These are phyloP conservation scores for Sicus ferrugineus DNA, from an alignment of 2,888 invertebrate genomes.

Conservation along the genomic window DNA sequence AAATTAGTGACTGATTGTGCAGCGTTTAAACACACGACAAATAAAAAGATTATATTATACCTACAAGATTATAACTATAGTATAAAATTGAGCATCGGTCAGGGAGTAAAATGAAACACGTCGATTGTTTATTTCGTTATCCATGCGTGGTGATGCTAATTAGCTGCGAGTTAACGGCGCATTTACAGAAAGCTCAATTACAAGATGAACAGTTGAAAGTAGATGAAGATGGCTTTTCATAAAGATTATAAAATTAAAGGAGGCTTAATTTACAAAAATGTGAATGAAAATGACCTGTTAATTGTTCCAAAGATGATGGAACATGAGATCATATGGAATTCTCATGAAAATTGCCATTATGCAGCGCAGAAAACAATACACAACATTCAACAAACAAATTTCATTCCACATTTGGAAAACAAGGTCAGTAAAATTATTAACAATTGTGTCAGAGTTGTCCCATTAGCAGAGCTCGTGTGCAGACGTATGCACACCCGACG, in stretches of 20 bases:
- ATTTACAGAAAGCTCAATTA: slow-evolving; percentile 30
- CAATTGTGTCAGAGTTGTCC: too few relatives aligned
- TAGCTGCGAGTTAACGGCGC: not conserved
- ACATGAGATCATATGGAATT: slow-evolving; percentile 22
- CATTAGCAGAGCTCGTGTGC: too few relatives aligned
- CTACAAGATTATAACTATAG: slow-evolving; percentile 40
- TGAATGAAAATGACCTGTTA: slow-evolving; percentile 29
- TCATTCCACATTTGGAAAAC: slow-evolving; percentile 34
- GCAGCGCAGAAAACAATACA: slow-evolving; percentile 29
- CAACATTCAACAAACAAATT: slow-evolving; percentile 32
- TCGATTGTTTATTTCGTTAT: slow-evolving; percentile 42
- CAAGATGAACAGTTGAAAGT: slow-evolving; percentile 34
- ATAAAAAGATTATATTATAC: too few relatives aligned
- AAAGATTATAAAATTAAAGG: slow-evolving; percentile 29
- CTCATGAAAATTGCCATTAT: slow-evolving; percentile 37
- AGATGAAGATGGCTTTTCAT: slow-evolving; percentile 21
- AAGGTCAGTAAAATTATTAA: slow-evolving; percentile 37
- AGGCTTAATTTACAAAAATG: slow-evolving; percentile 4
- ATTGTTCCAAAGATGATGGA: slow-evolving; percentile 37
- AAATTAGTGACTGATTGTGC: too few relatives aligned
- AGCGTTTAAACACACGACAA: too few relatives aligned
- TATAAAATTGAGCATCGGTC: slow-evolving; percentile 46
- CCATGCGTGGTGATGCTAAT: slow-evolving; percentile 10
- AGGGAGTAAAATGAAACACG: slow-evolving; percentile 42
- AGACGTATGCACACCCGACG: too few relatives aligned